Evolutionary conservation across 2,888 invertebrate species (phyloP).

Genomic region (Diabrotica balteata): DNA sequence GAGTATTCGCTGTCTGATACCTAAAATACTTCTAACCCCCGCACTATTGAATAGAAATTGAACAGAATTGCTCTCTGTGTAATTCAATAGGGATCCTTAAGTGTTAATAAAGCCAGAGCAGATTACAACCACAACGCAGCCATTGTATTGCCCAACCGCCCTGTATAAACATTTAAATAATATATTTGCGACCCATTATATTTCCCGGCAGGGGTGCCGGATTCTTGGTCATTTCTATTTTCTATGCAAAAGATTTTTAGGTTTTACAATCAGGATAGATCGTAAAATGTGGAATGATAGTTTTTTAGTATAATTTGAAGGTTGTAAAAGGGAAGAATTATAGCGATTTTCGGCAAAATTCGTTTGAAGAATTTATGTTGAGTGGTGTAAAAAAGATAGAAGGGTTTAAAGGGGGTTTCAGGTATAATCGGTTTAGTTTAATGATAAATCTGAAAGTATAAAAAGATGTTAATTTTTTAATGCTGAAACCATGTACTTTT

Average conservation of each 20-base stretch:
- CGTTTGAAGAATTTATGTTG: too few relatives aligned
- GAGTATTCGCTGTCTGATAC: background rate
- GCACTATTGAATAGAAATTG: constrained; percentile 24
- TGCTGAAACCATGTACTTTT: too few relatives aligned
- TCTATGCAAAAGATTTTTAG: constrained; percentile 22
- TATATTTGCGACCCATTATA: constrained; percentile 45
- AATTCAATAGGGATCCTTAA: constrained; percentile 38
- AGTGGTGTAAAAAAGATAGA: too few relatives aligned
- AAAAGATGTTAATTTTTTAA: too few relatives aligned
- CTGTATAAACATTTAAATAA: constrained; percentile 42
- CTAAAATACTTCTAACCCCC: constrained; percentile 1
- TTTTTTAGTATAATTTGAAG: constrained; percentile 3
- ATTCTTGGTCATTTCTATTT: constrained; percentile 16
- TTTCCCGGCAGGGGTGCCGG: constrained; percentile 32
- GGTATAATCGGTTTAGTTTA: too few relatives aligned
- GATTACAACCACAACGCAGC: constrained; percentile 42
- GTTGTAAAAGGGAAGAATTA: background rate
- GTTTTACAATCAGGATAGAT: constrained; percentile 20
- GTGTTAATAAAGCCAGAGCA: constrained; percentile 42
- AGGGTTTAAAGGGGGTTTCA: too few relatives aligned
- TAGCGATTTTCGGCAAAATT: background rate
- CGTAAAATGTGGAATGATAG: background rate
- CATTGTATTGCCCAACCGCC: constrained; percentile 41
- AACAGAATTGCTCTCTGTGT: constrained; percentile 34
- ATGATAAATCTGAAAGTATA: too few relatives aligned